phyloP scores from a whole-genome alignment of 2,888 invertebrate species.

The Malacosoma neustria region DNA sequence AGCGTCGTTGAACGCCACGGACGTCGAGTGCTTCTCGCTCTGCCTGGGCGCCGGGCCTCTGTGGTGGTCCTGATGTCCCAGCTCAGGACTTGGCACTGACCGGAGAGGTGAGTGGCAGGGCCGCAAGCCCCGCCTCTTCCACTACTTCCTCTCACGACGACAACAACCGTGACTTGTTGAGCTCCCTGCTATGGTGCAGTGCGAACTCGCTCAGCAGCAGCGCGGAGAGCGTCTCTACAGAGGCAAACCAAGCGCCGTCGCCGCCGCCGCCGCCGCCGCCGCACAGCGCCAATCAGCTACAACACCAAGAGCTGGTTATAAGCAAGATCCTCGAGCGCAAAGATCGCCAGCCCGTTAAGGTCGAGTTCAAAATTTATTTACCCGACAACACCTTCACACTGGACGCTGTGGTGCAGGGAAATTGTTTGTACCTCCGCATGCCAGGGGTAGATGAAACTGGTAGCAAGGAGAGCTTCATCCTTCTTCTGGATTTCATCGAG shows the following conservation, averaged over 20 bases:
- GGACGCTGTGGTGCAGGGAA: constrained; percentile 87
- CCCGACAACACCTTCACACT: constrained; percentile 86
- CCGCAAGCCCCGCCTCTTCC: constrained; percentile 64
- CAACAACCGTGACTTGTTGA: constrained; percentile 72
- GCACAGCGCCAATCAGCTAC: constrained; percentile 29
- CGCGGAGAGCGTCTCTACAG: constrained; percentile 59
- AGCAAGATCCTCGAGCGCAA: constrained; percentile 80
- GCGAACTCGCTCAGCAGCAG: constrained; percentile 54
- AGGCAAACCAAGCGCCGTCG: too few relatives aligned
- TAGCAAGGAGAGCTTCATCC: constrained; percentile 96
- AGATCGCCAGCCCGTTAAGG: constrained; percentile 78
- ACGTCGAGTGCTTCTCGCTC: constrained; percentile 84
- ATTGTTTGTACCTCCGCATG: constrained; percentile 90
- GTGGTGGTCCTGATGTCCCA: constrained; percentile 99
- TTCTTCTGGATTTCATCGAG: constrained; percentile 95
- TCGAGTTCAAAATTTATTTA: constrained; percentile 85
- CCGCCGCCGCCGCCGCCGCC: constrained; percentile 42
- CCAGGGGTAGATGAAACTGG: constrained; percentile 91
- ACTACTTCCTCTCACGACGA: constrained; percentile 67
- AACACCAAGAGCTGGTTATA: constrained; percentile 53
- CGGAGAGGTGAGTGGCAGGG: constrained; percentile 71
- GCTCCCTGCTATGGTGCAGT: constrained; percentile 63
- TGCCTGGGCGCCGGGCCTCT: constrained; percentile 99
- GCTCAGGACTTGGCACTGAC: constrained; percentile 83
- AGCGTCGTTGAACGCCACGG: constrained; percentile 61